phyloP scores from a whole-genome alignment of 1,140 invertebrate genomes.

The Octopus bimaculoides region DNA sequence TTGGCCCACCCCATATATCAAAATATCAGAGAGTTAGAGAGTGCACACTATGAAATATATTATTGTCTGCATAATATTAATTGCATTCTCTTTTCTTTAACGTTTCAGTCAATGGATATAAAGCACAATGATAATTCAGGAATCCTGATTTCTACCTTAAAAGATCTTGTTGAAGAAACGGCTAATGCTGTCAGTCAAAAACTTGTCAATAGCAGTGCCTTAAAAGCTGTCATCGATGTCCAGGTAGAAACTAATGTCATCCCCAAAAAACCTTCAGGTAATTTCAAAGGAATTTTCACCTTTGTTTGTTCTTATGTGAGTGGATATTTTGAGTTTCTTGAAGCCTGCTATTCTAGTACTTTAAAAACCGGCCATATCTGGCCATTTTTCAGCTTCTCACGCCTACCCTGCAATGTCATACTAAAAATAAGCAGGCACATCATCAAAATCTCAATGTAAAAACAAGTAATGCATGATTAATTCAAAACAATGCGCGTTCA shows the following conservation, averaged over 20 bases:
- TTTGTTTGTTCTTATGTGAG: not conserved
- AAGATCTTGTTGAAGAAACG: slow-evolving; percentile 50
- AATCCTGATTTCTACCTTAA: slow-evolving; percentile 53
- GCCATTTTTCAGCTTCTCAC: no score
- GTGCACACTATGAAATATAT: no score
- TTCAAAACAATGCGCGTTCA: no score
- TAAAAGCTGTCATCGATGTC: slow-evolving; percentile 77
- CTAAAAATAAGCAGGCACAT: no score
- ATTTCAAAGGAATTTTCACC: not conserved
- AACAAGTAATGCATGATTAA: no score
- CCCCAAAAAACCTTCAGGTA: not conserved
- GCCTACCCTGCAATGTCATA: no score
- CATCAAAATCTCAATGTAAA: no score
- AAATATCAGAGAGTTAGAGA: no score
- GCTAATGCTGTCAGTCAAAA: slow-evolving; percentile 70
- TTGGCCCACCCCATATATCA: no score
- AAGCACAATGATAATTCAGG: slow-evolving; percentile 7
- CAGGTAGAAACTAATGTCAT: slow-evolving; percentile 70
- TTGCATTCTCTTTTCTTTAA: not conserved
- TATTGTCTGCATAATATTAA: no score
- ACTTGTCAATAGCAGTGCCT: slow-evolving; percentile 63
- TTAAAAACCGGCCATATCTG: not conserved
- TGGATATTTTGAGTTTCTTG: not conserved
- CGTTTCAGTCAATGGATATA: slow-evolving; percentile 29
- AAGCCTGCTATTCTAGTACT: not conserved